Evolutionary conservation across 2,113 vertebrate species (phyloP).

Genomic region (Prinia subflava): DNA sequence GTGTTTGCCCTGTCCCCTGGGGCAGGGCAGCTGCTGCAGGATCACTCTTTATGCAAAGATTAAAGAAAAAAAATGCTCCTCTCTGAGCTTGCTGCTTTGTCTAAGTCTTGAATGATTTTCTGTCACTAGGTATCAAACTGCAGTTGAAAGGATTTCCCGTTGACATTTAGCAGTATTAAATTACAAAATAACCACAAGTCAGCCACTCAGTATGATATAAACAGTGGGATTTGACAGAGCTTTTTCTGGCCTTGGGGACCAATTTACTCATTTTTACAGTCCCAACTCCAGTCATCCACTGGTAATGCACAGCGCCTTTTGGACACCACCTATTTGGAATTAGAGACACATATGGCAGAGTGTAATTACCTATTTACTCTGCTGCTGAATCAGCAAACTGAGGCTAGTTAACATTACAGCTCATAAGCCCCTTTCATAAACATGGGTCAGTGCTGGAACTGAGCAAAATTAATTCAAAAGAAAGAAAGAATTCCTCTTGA

Average conservation of each 20-base stretch:
- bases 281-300: slow-evolving; percentile 61
- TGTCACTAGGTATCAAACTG: slow-evolving; percentile 70
- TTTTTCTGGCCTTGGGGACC: slow-evolving; percentile 72
- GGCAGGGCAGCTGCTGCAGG: slow-evolving; percentile 32
- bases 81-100: slow-evolving; percentile 57
- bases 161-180: slow-evolving; percentile 75
- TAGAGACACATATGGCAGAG: slow-evolving; percentile 70
- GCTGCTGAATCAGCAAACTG: slow-evolving; percentile 69
- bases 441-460: slow-evolving; percentile 41
- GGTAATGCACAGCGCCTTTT: slow-evolving; percentile 66
- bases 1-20: neutral
- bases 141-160: slow-evolving; percentile 72
- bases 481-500: slow-evolving; percentile 33
- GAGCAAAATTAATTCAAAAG: slow-evolving; percentile 54
- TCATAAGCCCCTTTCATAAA: slow-evolving; percentile 51
- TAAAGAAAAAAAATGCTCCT: slow-evolving; percentile 33
- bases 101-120: slow-evolving; percentile 70
- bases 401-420: slow-evolving; percentile 51
- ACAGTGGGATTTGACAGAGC: slow-evolving; percentile 72
- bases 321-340: slow-evolving; percentile 65
- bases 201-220: slow-evolving; percentile 71
- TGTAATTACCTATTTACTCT: slow-evolving; percentile 72
- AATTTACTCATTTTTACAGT: slow-evolving; percentile 75
- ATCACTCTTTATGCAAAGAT: slow-evolving; percentile 44
- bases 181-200: slow-evolving; percentile 75